phyloP scores from a whole-genome alignment of 2,888 invertebrate genomes.

The Eudasyphora cyanicolor region DNA sequence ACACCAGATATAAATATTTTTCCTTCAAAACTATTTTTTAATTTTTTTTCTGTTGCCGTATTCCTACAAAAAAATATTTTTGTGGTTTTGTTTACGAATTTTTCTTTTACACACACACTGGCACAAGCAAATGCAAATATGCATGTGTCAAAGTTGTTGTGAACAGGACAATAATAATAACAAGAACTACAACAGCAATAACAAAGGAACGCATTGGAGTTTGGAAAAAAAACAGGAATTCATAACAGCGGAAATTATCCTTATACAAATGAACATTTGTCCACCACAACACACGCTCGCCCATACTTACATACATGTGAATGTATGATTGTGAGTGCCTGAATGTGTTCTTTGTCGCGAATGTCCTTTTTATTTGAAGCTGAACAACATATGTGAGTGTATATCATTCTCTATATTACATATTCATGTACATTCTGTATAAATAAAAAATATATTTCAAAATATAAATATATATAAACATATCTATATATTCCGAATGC shows the following conservation, averaged over 20 bases:
- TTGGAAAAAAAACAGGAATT: slow-evolving; percentile 4
- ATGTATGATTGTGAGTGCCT: not conserved
- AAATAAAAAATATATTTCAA: not conserved
- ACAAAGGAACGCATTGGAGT: not conserved
- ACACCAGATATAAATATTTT: slow-evolving; percentile 28
- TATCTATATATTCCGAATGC: not conserved
- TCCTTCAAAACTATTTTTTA: slow-evolving; percentile 23
- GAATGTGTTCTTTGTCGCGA: not conserved
- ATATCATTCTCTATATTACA: not conserved
- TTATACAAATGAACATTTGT: slow-evolving; percentile 25
- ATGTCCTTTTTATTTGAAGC: slow-evolving; percentile 22
- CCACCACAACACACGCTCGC: not conserved
- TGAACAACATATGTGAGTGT: not conserved
- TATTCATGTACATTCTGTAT: not conserved
- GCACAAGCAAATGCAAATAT: not conserved
- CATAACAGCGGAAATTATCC: slow-evolving; percentile 53
- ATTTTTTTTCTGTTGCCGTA: slow-evolving; percentile 1
- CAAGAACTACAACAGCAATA: not conserved
- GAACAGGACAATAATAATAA: slow-evolving; percentile 29
- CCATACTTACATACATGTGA: no score
- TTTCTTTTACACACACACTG: slow-evolving; percentile 14
- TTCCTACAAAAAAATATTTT: slow-evolving; percentile 39
- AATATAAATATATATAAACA: slow-evolving; percentile 21
- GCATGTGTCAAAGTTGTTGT: not conserved
- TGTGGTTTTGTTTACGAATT: slow-evolving; percentile 55